phyloP scores from a whole-genome alignment of 2,113 vertebrate genomes.

The Corvus moneduloides region DNA sequence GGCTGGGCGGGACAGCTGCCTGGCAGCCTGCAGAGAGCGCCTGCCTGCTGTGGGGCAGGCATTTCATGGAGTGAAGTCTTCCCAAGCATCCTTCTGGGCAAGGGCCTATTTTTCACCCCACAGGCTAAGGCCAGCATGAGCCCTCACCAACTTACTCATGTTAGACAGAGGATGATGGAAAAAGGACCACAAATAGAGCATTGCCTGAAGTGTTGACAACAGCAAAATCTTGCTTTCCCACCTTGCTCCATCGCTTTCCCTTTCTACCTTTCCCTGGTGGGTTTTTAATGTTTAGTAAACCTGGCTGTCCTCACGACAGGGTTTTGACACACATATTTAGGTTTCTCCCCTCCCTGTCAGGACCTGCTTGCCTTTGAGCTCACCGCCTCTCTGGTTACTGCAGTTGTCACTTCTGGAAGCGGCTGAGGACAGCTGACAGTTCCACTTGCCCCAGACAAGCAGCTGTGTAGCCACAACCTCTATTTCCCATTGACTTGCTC shows the following conservation, averaged over 20 bases:
- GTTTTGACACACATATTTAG: neutral
- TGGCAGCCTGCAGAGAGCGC: neutral
- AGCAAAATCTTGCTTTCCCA: neutral
- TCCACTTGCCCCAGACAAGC: neutral
- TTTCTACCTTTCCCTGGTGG: neutral
- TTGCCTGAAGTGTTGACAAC: neutral
- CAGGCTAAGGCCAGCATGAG: neutral
- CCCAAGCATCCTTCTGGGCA: fast-evolving
- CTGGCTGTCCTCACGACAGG: neutral
- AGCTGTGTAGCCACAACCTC: neutral
- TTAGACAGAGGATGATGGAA: neutral
- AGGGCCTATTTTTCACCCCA: neutral
- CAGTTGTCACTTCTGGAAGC: neutral
- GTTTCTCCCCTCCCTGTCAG: neutral
- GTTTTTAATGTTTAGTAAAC: neutral
- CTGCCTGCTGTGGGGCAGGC: neutral
- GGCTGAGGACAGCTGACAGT: neutral
- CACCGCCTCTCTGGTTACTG: neutral
- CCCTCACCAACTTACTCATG: neutral
- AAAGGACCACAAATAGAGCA: neutral
- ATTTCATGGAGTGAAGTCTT: neutral
- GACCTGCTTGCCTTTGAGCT: neutral
- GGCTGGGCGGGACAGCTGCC: fast-evolving
- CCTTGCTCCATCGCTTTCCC: neutral
- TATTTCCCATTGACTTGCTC: neutral